These are phyloP conservation scores for Meteorus cinctellus DNA, from an alignment of 2,888 invertebrate species.

Conservation along the genomic window DNA sequence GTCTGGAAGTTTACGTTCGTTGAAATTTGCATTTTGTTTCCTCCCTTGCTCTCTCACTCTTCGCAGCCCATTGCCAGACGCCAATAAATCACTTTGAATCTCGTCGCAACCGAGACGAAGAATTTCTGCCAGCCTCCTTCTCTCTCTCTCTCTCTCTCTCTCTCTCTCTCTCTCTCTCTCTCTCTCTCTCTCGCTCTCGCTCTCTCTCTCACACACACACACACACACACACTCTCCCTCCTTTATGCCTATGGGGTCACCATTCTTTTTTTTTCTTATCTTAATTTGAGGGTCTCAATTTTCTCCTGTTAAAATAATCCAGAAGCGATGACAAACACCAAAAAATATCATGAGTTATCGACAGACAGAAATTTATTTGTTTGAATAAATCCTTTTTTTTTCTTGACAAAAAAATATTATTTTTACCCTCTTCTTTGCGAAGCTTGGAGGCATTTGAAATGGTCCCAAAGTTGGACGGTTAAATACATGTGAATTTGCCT, in stretches of 20 bases:
- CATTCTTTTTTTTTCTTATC: constrained; percentile 5
- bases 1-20: constrained; percentile 59
- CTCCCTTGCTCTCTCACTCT: constrained; percentile 50
- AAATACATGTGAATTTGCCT: constrained; percentile 32
- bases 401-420: constrained; percentile 10
- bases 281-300: constrained; percentile 21
- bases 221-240: not conserved
- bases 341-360: constrained; percentile 11
- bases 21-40: constrained; percentile 69
- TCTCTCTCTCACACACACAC: too few species aligned
- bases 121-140: constrained; percentile 33
- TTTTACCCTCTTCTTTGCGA: constrained; percentile 4
- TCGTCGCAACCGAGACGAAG: constrained; percentile 47
- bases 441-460: constrained; percentile 1
- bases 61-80: constrained; percentile 52
- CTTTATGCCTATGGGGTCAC: constrained; percentile 15
- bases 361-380: not conserved
- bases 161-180: not conserved
- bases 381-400: not conserved
- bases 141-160: not conserved
- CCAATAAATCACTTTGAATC: constrained; percentile 67
- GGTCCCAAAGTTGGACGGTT: not conserved
- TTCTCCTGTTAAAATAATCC: not conserved
- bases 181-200: not conserved
- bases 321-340: constrained; percentile 13